phyloP scores from a whole-genome alignment of 2,888 invertebrate species.

The Epirrhoe alternata region DNA sequence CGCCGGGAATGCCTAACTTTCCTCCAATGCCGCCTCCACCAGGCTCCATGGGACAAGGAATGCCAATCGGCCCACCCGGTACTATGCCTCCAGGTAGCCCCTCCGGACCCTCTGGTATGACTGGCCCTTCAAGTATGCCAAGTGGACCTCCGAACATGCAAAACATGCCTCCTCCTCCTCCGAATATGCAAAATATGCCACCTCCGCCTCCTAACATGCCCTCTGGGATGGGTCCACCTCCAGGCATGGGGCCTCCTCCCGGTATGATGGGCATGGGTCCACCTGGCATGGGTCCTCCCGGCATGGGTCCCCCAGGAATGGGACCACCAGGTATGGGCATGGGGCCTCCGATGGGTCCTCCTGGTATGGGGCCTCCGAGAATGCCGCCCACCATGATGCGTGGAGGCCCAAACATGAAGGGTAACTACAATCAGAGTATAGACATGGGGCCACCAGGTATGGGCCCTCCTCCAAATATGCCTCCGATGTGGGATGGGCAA shows the following conservation, averaged over 20 bases:
- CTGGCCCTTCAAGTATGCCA: conserved; percentile 35
- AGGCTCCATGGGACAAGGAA: conserved; percentile 58
- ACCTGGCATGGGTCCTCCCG: conserved; percentile 50
- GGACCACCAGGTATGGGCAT: conserved; percentile 58
- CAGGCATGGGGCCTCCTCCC: conserved; percentile 40
- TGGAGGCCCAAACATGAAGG: conserved; percentile 59
- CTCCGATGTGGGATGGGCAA: conserved; percentile 73
- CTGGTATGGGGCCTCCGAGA: conserved; percentile 69
- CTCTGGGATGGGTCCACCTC: conserved; percentile 41
- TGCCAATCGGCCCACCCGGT: conserved; percentile 66
- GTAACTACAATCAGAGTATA: conserved; percentile 67
- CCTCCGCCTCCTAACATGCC: conserved; percentile 41
- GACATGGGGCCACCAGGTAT: conserved; percentile 77
- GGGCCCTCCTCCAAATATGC: conserved; percentile 75
- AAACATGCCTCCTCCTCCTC: conserved; percentile 38
- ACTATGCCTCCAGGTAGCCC: conserved; percentile 62
- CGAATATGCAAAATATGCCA: conserved; percentile 45
- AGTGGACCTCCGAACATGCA: conserved; percentile 43
- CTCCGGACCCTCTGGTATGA: conserved; percentile 52
- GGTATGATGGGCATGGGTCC: conserved; percentile 53
- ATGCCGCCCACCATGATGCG: conserved; percentile 74
- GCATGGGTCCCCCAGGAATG: conserved; percentile 59
- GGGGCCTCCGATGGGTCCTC: conserved; percentile 60
- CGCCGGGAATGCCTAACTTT: conserved; percentile 66
- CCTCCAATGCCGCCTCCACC: conserved; percentile 71